phyloP scores from a whole-genome alignment of 35 echinoderm and acorn worm species.

The Acanthaster planci region DNA sequence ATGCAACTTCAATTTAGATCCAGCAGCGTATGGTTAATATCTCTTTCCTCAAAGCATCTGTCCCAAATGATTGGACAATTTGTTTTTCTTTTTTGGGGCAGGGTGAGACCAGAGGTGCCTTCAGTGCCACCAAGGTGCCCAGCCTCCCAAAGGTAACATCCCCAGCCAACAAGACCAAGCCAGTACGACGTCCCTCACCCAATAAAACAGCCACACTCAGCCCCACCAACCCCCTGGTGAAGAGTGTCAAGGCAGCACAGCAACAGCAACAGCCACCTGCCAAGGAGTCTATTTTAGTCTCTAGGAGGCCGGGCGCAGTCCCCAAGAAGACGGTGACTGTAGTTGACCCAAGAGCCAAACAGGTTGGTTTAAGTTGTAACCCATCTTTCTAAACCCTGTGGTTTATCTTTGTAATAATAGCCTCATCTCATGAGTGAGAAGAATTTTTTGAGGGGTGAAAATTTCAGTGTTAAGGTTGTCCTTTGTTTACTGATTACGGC shows the following conservation, averaged over 20 bases:
- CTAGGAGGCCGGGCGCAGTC: background rate
- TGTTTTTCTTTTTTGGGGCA: background rate
- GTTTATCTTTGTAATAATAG: too few relatives aligned
- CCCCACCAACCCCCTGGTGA: constrained; percentile 51
- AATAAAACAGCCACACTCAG: constrained; percentile 50
- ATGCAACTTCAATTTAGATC: too few relatives aligned
- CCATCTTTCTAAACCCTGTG: too few relatives aligned
- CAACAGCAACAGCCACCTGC: background rate
- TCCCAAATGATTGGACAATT: background rate
- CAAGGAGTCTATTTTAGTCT: background rate
- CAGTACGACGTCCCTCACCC: constrained; percentile 55
- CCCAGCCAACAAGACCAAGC: constrained; percentile 36
- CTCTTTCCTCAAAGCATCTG: background rate
- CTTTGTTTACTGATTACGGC: too few relatives aligned
- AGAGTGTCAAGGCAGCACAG: constrained; percentile 26
- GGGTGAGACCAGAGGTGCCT: background rate
- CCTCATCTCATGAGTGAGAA: too few relatives aligned
- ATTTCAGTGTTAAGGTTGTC: too few relatives aligned
- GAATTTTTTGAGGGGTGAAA: too few relatives aligned
- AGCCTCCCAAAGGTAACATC: constrained; percentile 25
- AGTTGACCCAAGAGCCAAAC: constrained; percentile 9
- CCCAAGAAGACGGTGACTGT: constrained; percentile 21
- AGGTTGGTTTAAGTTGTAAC: background rate
- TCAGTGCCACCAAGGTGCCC: background rate
- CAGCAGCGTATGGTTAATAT: background rate